These are phyloP conservation scores for Tetragnatha versicolor DNA, from an alignment of 1,140 invertebrate genomes.

Conservation along the genomic window DNA sequence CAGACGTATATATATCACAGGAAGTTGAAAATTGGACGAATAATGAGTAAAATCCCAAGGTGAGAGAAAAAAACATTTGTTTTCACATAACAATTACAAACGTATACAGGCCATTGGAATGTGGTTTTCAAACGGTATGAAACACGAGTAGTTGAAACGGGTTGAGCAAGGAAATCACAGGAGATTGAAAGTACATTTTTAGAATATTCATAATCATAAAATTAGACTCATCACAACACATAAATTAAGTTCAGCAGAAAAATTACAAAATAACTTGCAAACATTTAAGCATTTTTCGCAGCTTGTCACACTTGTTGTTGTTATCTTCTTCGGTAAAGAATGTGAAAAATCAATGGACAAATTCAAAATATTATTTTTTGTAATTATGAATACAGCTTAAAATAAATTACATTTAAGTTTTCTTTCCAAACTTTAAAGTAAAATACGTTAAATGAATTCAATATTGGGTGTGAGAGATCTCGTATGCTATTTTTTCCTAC, in stretches of 20 bases:
- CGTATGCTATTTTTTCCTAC: too few relatives aligned
- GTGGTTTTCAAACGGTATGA: background rate
- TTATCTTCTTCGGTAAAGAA: constrained; percentile 45
- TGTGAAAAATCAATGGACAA: constrained; percentile 17
- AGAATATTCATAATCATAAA: too few relatives aligned
- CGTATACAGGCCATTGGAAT: background rate
- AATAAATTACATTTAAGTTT: too few relatives aligned
- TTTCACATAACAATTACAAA: background rate
- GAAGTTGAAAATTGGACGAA: background rate
- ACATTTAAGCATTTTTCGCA: constrained; percentile 42
- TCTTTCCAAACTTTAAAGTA: too few relatives aligned
- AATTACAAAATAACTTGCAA: constrained; percentile 3
- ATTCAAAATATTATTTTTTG: too few relatives aligned
- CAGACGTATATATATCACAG: background rate
- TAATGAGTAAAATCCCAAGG: background rate
- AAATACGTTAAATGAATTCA: too few relatives aligned
- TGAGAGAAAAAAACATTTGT: background rate
- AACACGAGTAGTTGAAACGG: background rate
- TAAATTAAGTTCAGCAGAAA: too few relatives aligned
- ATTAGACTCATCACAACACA: too few relatives aligned
- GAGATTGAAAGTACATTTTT: too few relatives aligned
- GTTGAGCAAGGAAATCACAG: background rate
- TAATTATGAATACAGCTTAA: too few relatives aligned
- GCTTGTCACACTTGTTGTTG: constrained; percentile 50
- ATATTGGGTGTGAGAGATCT: too few relatives aligned